These are phyloP conservation scores for Melanitta fusca DNA, from an alignment of 2,797 vertebrate genomes.

Conservation along the genomic window DNA sequence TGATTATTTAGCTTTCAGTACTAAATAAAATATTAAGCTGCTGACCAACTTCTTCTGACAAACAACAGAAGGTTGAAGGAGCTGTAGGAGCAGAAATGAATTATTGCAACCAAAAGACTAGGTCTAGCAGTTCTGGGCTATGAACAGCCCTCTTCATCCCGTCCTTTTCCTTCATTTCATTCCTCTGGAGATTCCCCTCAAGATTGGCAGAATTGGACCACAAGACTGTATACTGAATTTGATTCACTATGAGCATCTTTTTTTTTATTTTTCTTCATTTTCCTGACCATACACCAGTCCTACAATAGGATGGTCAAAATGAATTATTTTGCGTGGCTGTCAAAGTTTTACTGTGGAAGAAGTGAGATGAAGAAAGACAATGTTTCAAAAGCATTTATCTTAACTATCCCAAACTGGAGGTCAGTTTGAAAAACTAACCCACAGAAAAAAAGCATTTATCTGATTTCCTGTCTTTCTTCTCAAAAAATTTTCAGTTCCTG, in stretches of 20 bases:
- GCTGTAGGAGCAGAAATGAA: background rate
- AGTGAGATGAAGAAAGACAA: background rate
- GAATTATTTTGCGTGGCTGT: background rate
- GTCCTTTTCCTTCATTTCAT: background rate
- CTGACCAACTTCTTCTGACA: background rate
- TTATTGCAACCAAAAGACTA: background rate
- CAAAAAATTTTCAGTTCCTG: background rate
- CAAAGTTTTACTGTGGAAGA: conserved; percentile 1
- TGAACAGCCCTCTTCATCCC: background rate
- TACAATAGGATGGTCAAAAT: background rate
- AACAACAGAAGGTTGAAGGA: background rate
- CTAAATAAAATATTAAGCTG: background rate
- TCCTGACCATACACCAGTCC: background rate
- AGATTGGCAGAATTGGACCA: background rate
- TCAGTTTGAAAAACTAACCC: background rate
- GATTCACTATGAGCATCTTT: background rate
- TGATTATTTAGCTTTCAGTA: background rate
- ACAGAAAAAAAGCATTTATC: background rate
- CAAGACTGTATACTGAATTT: background rate
- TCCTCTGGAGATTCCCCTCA: background rate
- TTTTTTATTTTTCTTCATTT: background rate
- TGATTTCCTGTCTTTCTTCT: background rate
- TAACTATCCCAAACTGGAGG: background rate
- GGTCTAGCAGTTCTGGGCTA: background rate
- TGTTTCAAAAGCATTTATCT: background rate